Base-by-base conservation (phyloP, 1,140 invertebrate species). In the Mactra quadrangularis region DNA sequence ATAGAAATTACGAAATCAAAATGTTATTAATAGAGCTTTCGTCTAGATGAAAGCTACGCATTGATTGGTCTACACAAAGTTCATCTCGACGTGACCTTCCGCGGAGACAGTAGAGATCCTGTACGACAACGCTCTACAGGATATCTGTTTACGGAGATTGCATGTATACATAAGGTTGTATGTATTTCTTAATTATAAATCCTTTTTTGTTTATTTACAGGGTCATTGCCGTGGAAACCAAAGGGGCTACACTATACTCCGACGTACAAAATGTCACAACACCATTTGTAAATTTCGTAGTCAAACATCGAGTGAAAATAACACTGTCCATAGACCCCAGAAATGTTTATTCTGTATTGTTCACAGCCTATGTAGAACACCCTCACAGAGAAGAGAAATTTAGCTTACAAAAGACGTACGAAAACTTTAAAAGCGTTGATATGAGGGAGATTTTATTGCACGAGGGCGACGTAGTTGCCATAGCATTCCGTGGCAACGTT, bases 401-500 rank as follows among this genome's bases (percentile, higher is more conserved):
- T 17, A 55, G n/a, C n/a, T 3, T 27, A 1, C 57, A 47, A 15
- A 52, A 76, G 38, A 57, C 50, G 17, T 72, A 53, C 45, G 47
- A 50, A 17, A 29, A 52, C 31, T 62, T 60, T 22, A 47, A 33
- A 60, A 47, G 13, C 3, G 52, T 9, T 15, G 27, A 4, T 9
- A 19, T 19, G 15, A 59, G 45, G 47, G 22, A 50, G 38, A 6
- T 59, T 22, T 41, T 45, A 29, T 29, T 59, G 19, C 45, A 76
- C 64, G 77, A 70, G 60, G 77, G 64, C 0, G 77, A 71, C 13
- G 52, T 71, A 1, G 35, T 81, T 4, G 77, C 60, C 1, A 47
- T 81, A 33, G 62, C 50, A 17, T 81, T 81, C 31, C 77, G 77
- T 19, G 64, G 77, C 9, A 81, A 81, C 55, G 66, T 81, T n/a